Evolutionary conservation across 2,113 vertebrate species (phyloP).

Genomic region (Hippocampus comes): DNA sequence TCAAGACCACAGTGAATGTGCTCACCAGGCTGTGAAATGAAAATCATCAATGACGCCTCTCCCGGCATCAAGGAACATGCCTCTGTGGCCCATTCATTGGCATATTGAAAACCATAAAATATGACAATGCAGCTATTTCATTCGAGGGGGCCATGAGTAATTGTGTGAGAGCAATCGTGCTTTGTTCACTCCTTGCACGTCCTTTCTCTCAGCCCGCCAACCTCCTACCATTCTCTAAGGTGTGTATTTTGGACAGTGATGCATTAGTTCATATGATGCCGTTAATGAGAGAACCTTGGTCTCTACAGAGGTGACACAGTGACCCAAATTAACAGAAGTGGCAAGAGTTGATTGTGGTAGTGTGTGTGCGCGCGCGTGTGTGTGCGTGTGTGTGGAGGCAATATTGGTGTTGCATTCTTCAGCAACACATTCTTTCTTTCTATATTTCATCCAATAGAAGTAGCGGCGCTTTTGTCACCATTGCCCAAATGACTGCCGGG

Average conservation of each 20-base stretch:
- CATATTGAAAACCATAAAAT: slow-evolving; percentile 64
- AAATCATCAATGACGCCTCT: slow-evolving; percentile 56
- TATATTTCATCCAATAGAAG: background rate
- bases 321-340: slow-evolving; percentile 61
- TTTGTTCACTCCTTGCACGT: slow-evolving; percentile 34
- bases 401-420: background rate
- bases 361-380: background rate
- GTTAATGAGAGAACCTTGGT: slow-evolving; percentile 53
- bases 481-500: background rate
- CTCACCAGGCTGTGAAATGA: slow-evolving; percentile 68
- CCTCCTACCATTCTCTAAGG: slow-evolving; percentile 25
- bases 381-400: background rate
- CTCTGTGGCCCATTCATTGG: slow-evolving; percentile 42
- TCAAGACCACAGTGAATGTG: slow-evolving; percentile 55
- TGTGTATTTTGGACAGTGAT: slow-evolving; percentile 55
- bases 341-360: background rate
- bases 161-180: slow-evolving; percentile 61
- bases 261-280: slow-evolving; percentile 56
- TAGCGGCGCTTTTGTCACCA: background rate
- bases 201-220: slow-evolving; percentile 19
- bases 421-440: background rate
- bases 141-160: slow-evolving; percentile 62
- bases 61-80: slow-evolving; percentile 48
- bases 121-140: slow-evolving; percentile 59
- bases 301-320: slow-evolving; percentile 56